These are phyloP conservation scores for Matsumyia berberina DNA, from an alignment of 2,888 invertebrate genomes.

Conservation along the genomic window DNA sequence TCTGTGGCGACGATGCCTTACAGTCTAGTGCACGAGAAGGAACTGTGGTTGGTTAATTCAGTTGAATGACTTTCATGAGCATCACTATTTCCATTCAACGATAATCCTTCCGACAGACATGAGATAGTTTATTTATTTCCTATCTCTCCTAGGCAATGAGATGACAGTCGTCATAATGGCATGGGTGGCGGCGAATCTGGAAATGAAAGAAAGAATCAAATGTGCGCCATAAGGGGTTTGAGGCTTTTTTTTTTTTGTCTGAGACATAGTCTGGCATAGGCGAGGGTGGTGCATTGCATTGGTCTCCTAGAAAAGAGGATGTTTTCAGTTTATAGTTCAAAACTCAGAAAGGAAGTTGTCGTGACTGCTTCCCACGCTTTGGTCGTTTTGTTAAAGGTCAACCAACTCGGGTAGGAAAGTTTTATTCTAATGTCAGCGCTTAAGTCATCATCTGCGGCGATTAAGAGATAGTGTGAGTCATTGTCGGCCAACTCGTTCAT, in stretches of 20 bases:
- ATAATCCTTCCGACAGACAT: slow-evolving; percentile 49
- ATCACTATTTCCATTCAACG: slow-evolving; percentile 34
- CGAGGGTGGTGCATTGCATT: background rate
- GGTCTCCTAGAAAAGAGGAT: slow-evolving; percentile 4
- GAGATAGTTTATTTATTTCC: slow-evolving; percentile 24
- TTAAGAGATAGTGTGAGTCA: slow-evolving; percentile 18
- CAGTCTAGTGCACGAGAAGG: slow-evolving; percentile 34
- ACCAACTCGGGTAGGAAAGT: slow-evolving; percentile 15
- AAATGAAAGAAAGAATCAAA: slow-evolving; percentile 19
- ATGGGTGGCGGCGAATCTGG: slow-evolving; percentile 24
- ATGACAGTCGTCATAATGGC: slow-evolving; percentile 24
- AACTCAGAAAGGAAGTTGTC: slow-evolving; percentile 22
- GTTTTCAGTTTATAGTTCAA: background rate
- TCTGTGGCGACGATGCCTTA: slow-evolving; percentile 9
- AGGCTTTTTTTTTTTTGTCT: slow-evolving; percentile 44
- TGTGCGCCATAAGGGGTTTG: slow-evolving; percentile 32
- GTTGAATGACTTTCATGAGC: slow-evolving; percentile 50
- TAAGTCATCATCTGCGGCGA: slow-evolving; percentile 25
- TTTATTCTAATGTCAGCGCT: slow-evolving; percentile 5
- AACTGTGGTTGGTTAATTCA: slow-evolving; percentile 59
- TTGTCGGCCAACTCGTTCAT: slow-evolving; percentile 3
- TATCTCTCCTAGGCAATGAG: slow-evolving; percentile 35
- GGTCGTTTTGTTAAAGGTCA: slow-evolving; percentile 16
- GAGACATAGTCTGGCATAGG: background rate
- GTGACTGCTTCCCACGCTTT: slow-evolving; percentile 23